Base-by-base conservation (phyloP, 1,140 invertebrate species). In the Panagrolaimus sp. region DNA sequence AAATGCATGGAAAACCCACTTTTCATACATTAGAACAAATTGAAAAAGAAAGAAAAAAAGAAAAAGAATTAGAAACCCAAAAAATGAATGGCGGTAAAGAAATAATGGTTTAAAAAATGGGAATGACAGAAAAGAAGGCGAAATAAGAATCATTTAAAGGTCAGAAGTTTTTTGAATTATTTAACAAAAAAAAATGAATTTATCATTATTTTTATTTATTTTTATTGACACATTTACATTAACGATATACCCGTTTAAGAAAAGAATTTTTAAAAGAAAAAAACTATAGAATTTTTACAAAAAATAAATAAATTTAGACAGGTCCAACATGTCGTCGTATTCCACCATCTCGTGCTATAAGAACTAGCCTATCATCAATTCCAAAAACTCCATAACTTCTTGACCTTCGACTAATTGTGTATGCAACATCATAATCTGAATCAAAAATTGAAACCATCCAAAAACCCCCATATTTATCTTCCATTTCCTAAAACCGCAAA, bases 371-470 rank as follows among this genome's bases (percentile, higher is more conserved):
- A 58, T 58, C 52, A 58, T 58, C 52, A 58, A 58, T 58, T 21
- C 28, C 52, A n/a, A 26, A 58, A 12, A 58, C 14, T 4, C 52
- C 52, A 28, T 58, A 58, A 17, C 28, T 58, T 10, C 28, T 58
- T 8, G 52, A 58, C 8, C 52, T 58, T 21, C 52, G 52, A 28
- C 21, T 58, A 12, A 58, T 58, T 24, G 52, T 58, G 17, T 58
- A 58, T 26, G 52, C 52, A 3, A 28, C 52, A 6, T 58, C 52
- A 28, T 58, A 58, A 28, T 58, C 52, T 12, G 52, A 26, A 28
- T 58, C 52, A 28, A 58, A 58, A 21, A 58, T 58, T 21, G 52
- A 21, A 58, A 58, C 52, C 52, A 58, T 58, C 52, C 52, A 58
- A 58, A 26, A 58, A 5, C 52, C 52, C 14, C 52, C 52, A 21